Evolutionary conservation across 2,113 vertebrate species (phyloP).

Genomic region (Petromus typicus): DNA sequence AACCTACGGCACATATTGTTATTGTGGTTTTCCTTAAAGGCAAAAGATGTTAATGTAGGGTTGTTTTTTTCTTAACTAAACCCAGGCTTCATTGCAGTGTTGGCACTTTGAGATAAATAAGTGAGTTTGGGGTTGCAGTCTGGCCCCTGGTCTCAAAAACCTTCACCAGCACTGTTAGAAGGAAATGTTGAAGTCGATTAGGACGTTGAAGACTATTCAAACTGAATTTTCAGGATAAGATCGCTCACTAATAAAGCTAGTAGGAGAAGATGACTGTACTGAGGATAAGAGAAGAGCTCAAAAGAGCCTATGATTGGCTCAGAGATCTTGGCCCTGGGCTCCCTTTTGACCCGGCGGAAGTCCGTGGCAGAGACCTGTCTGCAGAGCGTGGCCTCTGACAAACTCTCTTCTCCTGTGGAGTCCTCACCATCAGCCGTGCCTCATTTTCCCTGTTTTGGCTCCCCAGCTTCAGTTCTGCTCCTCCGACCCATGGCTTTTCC

Average conservation of each 20-base stretch:
- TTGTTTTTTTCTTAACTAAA: background rate
- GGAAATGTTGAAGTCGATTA: background rate
- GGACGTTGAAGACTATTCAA: background rate
- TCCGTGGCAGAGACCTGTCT: background rate
- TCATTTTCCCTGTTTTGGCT: no score
- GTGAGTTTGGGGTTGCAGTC: background rate
- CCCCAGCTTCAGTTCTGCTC: background rate
- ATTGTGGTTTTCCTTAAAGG: background rate
- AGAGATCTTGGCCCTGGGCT: background rate
- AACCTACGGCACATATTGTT: background rate
- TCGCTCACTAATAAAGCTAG: background rate
- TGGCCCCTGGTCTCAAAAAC: background rate
- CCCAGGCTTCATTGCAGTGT: background rate
- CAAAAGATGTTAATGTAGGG: background rate
- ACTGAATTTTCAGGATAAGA: background rate
- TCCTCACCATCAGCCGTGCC: background rate
- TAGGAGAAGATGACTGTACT: background rate
- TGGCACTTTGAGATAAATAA: background rate
- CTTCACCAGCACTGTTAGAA: background rate
- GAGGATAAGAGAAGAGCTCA: background rate
- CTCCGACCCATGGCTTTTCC: background rate
- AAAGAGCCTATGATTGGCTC: background rate
- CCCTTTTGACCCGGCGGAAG: background rate
- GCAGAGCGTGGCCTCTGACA: background rate
- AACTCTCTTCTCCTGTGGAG: rapidly evolving